Percentiles rank a stretch among this genome's conserved stretches.
phyloP scores from a whole-genome alignment of 2,888 invertebrate species.

The Diloba caeruleocephala region DNA sequence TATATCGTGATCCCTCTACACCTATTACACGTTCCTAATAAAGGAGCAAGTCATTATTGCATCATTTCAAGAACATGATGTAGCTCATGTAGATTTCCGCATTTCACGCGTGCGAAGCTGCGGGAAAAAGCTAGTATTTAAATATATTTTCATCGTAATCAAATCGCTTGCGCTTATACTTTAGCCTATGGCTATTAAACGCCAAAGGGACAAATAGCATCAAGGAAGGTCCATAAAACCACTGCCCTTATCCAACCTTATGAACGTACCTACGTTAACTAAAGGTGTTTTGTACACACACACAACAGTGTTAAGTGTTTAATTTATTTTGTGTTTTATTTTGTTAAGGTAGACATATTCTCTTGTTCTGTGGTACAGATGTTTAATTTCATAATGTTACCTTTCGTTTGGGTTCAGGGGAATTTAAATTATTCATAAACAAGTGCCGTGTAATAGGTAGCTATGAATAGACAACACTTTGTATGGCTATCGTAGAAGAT shows the following conservation, averaged over 20 bases:
- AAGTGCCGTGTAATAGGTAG: too few relatives aligned
- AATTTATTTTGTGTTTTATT: constrained; percentile 34
- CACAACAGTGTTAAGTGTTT: constrained; percentile 45
- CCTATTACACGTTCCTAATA: too few relatives aligned
- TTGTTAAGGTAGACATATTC: constrained; percentile 1
- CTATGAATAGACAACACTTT: too few relatives aligned
- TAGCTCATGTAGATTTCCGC: too few relatives aligned
- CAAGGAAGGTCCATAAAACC: constrained; percentile 50
- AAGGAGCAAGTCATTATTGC: too few relatives aligned
- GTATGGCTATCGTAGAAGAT: too few relatives aligned
- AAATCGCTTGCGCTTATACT: constrained; percentile 9
- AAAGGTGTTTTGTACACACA: constrained; percentile 39
- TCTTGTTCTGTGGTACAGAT: not conserved
- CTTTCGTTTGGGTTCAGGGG: not conserved
- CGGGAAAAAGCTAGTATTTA: not conserved
- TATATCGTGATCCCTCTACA: too few relatives aligned
- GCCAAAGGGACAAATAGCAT: constrained; percentile 50
- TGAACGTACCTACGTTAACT: constrained; percentile 35
- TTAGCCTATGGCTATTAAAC: constrained; percentile 24
- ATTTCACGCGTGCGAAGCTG: too few relatives aligned
- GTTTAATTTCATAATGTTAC: constrained; percentile 7
- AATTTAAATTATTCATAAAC: too few relatives aligned
- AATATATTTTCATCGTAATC: not conserved
- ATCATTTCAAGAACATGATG: too few relatives aligned
- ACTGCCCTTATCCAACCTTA: constrained; percentile 40